A percentile compares a stretch with the other conserved stretches of the same genome.
These are phyloP conservation scores for Dusona sp. DNA, from an alignment of 2,888 invertebrate genomes.

Conservation along the genomic window DNA sequence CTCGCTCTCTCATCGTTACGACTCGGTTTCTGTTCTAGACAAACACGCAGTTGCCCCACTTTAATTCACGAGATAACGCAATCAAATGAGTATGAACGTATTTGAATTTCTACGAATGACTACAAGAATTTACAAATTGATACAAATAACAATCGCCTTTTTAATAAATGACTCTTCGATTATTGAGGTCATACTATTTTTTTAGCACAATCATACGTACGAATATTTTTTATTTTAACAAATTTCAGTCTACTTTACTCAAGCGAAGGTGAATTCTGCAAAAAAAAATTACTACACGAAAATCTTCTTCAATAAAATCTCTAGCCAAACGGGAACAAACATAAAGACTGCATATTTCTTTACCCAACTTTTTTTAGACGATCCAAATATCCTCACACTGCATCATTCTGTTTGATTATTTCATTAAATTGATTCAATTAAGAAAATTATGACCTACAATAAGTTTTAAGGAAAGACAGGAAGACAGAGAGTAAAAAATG, in stretches of 20 bases:
- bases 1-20: constrained; percentile 16
- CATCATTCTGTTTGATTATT: not conserved
- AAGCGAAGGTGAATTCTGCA: too few relatives aligned
- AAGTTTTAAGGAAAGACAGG: constrained; percentile 2
- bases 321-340: too few relatives aligned
- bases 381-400: not conserved
- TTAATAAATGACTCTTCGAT: not conserved
- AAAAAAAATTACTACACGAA: too few relatives aligned
- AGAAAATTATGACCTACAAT: not conserved
- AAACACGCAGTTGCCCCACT: constrained; percentile 8
- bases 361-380: not conserved
- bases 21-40: not conserved
- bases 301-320: too few relatives aligned
- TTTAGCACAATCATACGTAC: not conserved
- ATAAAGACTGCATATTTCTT: not conserved
- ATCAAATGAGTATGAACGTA: constrained; percentile 5
- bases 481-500: not conserved
- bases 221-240: too few relatives aligned
- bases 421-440: not conserved
- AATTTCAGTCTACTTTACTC: too few relatives aligned
- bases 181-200: not conserved
- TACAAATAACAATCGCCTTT: not conserved
- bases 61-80: constrained; percentile 9
- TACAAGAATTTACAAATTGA: not conserved
- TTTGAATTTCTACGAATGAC: constrained; percentile 12